These are phyloP conservation scores for Oxycera nigricornis DNA, from an alignment of 2,888 invertebrate genomes.

Conservation along the genomic window DNA sequence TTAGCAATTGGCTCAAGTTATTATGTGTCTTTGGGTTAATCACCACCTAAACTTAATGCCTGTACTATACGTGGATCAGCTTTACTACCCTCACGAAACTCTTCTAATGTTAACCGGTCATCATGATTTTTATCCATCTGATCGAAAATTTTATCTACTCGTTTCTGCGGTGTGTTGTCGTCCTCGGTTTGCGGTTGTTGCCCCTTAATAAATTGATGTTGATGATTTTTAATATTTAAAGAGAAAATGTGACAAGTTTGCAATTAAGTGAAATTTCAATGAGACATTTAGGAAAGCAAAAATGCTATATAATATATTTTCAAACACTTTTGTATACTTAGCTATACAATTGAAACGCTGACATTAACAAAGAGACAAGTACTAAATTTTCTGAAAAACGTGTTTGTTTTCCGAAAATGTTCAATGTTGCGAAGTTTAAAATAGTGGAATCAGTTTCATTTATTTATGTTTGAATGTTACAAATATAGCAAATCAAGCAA, in stretches of 20 bases:
- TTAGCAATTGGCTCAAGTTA: constrained; percentile 27
- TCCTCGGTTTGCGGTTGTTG: constrained; percentile 88
- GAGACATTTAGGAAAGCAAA: not conserved
- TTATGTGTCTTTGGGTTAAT: constrained; percentile 63
- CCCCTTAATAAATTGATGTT: constrained; percentile 67
- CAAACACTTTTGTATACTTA: too few relatives aligned
- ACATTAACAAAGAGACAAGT: too few relatives aligned
- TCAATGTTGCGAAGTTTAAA: too few relatives aligned
- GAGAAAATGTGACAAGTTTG: not conserved
- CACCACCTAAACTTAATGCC: constrained; percentile 85
- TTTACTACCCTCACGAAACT: constrained; percentile 97
- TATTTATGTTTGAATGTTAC: too few relatives aligned
- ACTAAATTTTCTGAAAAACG: too few relatives aligned
- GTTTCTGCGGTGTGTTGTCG: constrained; percentile 91
- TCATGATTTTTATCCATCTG: constrained; percentile 99
- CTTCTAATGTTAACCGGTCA: constrained; percentile 92
- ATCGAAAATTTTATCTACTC: constrained; percentile 98
- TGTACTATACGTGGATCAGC: constrained; percentile 98
- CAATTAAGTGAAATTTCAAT: not conserved
- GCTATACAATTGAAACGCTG: too few relatives aligned
- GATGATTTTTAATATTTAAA: constrained; percentile 1
- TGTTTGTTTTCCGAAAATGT: too few relatives aligned
- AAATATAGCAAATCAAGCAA: too few relatives aligned
- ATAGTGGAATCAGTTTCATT: too few relatives aligned
- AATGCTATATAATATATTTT: not conserved